These are phyloP conservation scores for Chalcis sispes DNA, from an alignment of 2,888 invertebrate species.

Conservation along the genomic window DNA sequence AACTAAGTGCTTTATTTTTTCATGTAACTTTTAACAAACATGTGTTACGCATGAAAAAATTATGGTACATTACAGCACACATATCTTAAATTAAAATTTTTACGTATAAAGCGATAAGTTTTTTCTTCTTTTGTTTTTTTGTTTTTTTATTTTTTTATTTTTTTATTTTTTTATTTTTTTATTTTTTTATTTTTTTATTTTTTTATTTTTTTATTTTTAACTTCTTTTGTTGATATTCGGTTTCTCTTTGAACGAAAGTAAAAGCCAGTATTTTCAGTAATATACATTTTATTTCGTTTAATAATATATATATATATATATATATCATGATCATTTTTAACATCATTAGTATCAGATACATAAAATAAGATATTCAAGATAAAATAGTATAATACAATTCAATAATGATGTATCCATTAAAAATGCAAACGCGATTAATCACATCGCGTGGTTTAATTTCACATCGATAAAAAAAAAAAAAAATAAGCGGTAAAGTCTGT, in stretches of 20 bases:
- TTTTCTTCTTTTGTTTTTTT: too few species aligned
- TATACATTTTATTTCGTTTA: conserved; percentile 51
- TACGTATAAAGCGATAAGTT: background rate
- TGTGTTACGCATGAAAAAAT: conserved; percentile 1
- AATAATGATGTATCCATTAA: background rate
- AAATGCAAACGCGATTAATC: conserved; percentile 37
- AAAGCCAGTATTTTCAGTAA: conserved; percentile 45
- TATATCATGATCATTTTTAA: conserved; percentile 36
- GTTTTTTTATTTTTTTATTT: too few species aligned
- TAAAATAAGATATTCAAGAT: conserved; percentile 27
- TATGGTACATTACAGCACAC: conserved; percentile 5
- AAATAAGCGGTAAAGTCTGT: background rate
- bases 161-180: conserved; percentile 15
- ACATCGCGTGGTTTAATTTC: conserved; percentile 7
- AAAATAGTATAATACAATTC: conserved; percentile 31
- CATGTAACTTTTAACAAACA: conserved; percentile 6
- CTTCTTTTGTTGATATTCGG: background rate
- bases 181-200: too few species aligned
- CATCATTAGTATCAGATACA: conserved; percentile 33
- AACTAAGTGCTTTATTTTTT: conserved; percentile 29
- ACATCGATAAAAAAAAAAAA: conserved; percentile 6
- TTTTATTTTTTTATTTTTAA: too few species aligned
- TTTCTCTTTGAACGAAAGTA: conserved; percentile 31
- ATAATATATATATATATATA: conserved; percentile 50
- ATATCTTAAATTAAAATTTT: background rate